Percentiles rank a stretch among this genome's conserved stretches.
Evolutionary conservation across 2,797 vertebrate genomes (phyloP).

Genomic region (Phrynocephalus vlangalii): DNA sequence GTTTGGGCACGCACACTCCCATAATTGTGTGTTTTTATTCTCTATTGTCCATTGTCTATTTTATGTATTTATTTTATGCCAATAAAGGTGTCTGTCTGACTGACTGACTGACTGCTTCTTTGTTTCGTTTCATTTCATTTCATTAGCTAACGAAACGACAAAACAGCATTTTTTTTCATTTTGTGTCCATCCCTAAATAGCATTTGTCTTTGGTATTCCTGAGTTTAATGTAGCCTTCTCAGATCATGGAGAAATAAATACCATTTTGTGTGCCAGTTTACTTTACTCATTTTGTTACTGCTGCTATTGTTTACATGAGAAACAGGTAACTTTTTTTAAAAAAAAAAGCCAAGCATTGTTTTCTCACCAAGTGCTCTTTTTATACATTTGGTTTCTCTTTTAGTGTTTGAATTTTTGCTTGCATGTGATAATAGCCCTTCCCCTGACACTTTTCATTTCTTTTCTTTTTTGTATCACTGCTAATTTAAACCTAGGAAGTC

Average conservation of each 20-base stretch:
- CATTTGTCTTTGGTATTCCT: neutral
- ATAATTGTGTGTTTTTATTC: too few relatives aligned
- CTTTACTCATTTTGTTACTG: conserved; percentile 3
- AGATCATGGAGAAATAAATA: conserved; percentile 30
- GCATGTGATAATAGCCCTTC: neutral
- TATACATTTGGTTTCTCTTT: conserved; percentile 33
- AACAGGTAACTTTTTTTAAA: conserved; percentile 25
- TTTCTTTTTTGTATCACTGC: neutral
- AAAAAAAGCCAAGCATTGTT: conserved; percentile 28
- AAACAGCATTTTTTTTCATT: too few relatives aligned
- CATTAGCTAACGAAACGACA: too few relatives aligned
- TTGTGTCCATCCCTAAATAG: too few relatives aligned
- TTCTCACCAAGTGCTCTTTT: conserved; percentile 28
- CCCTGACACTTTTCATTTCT: neutral
- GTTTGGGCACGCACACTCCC: too few relatives aligned
- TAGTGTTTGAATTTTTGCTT: conserved; percentile 36
- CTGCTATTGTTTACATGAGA: conserved; percentile 39
- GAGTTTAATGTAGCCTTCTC: neutral
- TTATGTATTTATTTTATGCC: too few relatives aligned
- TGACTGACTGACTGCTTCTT: too few relatives aligned
- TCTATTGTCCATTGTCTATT: too few relatives aligned
- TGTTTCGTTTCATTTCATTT: too few relatives aligned
- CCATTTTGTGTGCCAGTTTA: conserved; percentile 11
- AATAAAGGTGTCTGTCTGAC: too few relatives aligned
- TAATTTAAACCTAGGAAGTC: conserved; percentile 45